These are phyloP conservation scores for Catocala nupta DNA, from an alignment of 2,888 invertebrate genomes.

Conservation along the genomic window DNA sequence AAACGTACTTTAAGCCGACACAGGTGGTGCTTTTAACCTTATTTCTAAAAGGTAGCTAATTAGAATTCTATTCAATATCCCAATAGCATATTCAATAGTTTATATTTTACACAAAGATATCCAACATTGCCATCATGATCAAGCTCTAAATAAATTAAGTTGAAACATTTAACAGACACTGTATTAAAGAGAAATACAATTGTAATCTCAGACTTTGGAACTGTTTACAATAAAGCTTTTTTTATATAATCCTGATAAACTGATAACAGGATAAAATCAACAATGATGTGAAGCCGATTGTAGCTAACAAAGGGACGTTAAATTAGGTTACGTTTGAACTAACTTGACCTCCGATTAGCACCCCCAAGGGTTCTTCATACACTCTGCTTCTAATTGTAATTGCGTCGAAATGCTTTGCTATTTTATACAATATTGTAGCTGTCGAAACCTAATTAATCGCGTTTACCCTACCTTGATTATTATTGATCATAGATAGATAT, in stretches of 20 bases:
- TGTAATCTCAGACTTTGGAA: background rate
- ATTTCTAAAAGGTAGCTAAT: no score
- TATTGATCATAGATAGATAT: no score
- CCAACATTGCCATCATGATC: background rate
- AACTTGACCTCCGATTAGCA: slow-evolving; percentile 34
- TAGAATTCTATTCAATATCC: no score
- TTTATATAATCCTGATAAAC: slow-evolving; percentile 15
- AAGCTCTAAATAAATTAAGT: slow-evolving; percentile 10
- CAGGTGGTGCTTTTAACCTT: no score
- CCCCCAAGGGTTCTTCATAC: slow-evolving; percentile 35
- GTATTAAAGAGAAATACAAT: slow-evolving; percentile 8
- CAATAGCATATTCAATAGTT: no score
- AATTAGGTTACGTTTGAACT: slow-evolving; percentile 33
- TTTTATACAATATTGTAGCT: slow-evolving; percentile 29
- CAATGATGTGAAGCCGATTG: slow-evolving; percentile 14
- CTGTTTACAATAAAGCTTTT: slow-evolving; percentile 1
- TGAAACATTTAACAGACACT: slow-evolving; percentile 3
- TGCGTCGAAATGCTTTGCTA: slow-evolving; percentile 31
- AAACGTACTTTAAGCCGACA: no score
- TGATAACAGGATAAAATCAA: slow-evolving; percentile 14
- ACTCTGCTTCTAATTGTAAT: slow-evolving; percentile 43
- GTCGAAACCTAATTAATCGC: no score
- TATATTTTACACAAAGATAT: background rate
- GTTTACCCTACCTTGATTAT: no score
- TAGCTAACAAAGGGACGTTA: slow-evolving; percentile 16